Evolutionary conservation across 2,113 vertebrate species (phyloP).

Genomic region (Lathamus discolor): DNA sequence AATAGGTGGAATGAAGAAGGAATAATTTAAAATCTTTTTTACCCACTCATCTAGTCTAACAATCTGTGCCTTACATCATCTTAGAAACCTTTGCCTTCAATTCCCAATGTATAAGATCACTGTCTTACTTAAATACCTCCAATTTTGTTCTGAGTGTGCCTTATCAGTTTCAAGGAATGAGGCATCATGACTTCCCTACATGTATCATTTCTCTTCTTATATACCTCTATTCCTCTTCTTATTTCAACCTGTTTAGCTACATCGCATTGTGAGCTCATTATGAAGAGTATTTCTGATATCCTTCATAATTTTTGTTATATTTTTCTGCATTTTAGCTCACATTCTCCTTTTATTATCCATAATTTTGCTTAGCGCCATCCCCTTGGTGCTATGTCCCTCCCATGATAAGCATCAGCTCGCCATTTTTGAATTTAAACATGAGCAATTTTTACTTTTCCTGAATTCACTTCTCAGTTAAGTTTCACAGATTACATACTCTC

Average conservation of each 20-base stretch:
- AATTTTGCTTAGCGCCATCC: neutral
- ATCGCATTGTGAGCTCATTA: neutral
- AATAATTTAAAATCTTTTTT: neutral
- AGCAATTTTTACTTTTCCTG: neutral
- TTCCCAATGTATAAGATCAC: neutral
- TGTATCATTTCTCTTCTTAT: neutral
- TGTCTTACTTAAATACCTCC: neutral
- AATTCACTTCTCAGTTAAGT: neutral
- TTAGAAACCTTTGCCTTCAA: neutral
- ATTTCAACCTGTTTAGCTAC: neutral
- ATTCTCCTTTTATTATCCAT: neutral
- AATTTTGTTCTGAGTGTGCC: neutral
- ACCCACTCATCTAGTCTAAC: neutral
- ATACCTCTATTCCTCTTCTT: neutral
- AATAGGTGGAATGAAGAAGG: neutral
- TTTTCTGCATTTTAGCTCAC: neutral
- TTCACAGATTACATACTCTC: neutral
- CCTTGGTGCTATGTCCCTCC: neutral
- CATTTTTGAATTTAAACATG: neutral
- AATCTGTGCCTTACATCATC: neutral
- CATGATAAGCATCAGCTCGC: accelerated
- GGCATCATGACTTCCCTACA: neutral
- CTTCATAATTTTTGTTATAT: neutral
- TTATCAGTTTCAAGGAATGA: neutral
- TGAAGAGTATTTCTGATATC: neutral